Base-by-base conservation (phyloP, 1,140 invertebrate species). In the Brachystomella parvula region DNA sequence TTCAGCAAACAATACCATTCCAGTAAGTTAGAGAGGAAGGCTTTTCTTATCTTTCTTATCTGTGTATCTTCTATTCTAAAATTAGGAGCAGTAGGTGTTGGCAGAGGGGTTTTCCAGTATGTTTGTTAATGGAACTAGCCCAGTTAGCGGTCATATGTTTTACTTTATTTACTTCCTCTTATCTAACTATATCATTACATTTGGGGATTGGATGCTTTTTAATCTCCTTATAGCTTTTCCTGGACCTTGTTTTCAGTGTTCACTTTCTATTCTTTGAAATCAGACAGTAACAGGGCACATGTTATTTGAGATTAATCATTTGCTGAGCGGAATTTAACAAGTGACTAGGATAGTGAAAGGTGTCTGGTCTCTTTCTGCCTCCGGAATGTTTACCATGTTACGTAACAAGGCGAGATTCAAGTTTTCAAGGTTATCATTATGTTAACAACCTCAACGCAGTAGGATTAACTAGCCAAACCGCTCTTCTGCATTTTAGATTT, bases 21-120 rank as follows among this genome's bases (percentile, higher is more conserved):
- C 68, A 66, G 68, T 69, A 68, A 68, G 66, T 59, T 32, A 56
- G n/a, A n/a, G n/a, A n/a, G n/a, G n/a, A n/a, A n/a, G n/a, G 6
- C 19, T 39, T 39, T 39, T 39, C 19, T 9, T 39, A 39, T 9
- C 35, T 39, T 39, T 9, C 6, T 39, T 39, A 39, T 19, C 35
- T n/a, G n/a, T n/a, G 26, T 56, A 28, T 3, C 2, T 24, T 61
- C n/a, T 63, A 24, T 63, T 47, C n/a, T 9, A 26, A 47, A 63
- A 59, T 59, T 59, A 29, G 2, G 15, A 59, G 28, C 17, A 6
- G 21, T 59, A 26, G 3, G 3, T 59, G 57, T 15, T 21, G 15
- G 24, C 9, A 29, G 6, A 9, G 19, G 6, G 35, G 35, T 39
- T 39, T 6, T 6, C 6, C 19, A 39, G 19, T 19, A 6, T 39